Conservation (phyloP, 2,113 vertebrate genomes). For the Misgurnus mizolepis region DNA sequence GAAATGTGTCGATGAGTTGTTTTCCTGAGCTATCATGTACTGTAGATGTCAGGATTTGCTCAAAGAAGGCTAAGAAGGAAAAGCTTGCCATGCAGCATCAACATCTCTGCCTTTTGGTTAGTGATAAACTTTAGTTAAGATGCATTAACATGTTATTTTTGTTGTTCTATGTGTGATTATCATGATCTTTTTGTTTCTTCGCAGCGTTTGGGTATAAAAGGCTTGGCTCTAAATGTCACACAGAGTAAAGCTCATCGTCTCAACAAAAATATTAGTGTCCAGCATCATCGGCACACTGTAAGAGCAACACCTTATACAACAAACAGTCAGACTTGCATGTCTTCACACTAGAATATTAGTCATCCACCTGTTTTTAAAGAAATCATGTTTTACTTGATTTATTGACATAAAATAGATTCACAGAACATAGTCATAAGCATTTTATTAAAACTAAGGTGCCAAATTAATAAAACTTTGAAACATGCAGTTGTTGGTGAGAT, state of each 20-base stretch:
- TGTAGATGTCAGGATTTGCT: conserved; percentile 73
- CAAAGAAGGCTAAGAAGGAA: conserved; percentile 61
- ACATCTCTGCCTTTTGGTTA: conserved; percentile 77
- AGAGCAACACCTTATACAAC: neutral
- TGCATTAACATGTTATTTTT: neutral
- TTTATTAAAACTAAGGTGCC: neutral
- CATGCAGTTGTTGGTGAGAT: conserved; percentile 74
- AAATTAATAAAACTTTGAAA: neutral
- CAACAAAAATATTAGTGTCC: conserved; percentile 76
- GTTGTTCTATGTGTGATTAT: neutral
- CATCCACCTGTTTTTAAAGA: no score
- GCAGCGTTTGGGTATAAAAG: conserved; percentile 75
- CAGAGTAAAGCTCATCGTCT: conserved; percentile 64
- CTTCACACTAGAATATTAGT: no score
- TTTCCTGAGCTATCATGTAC: conserved; percentile 66
- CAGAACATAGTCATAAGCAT: neutral
- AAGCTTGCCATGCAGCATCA: conserved; percentile 70
- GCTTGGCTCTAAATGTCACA: conserved; percentile 70
- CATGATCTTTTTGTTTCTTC: conserved; percentile 29
- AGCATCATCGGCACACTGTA: conserved; percentile 72
- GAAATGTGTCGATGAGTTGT: neutral
- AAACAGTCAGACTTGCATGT: no score
- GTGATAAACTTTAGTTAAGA: conserved; percentile 45
- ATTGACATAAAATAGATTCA: neutral
- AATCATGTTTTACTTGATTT: no score